Conservation (phyloP, 1,140 invertebrate genomes). For the Gerris buenoi region DNA sequence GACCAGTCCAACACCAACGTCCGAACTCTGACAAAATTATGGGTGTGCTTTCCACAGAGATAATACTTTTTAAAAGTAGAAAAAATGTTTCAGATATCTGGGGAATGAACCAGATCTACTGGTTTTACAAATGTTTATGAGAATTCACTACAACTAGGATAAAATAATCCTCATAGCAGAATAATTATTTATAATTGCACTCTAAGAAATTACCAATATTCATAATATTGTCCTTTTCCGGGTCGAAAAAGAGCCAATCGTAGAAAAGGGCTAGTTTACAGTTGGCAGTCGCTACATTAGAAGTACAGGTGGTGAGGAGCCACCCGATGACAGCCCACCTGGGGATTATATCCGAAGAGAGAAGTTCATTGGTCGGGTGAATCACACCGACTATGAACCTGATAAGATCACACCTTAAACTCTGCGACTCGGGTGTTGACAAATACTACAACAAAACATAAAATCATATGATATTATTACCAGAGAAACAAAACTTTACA, state of each 20-base stretch:
- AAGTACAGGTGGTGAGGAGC: slow-evolving; percentile 91
- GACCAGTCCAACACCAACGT: too few relatives aligned
- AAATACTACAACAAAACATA: slow-evolving; percentile 59
- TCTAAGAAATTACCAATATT: slow-evolving; percentile 80
- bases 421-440: slow-evolving; percentile 90
- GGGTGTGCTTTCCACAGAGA: too few relatives aligned
- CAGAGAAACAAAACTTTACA: too few relatives aligned
- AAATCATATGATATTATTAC: neutral
- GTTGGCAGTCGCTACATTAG: slow-evolving; percentile 82
- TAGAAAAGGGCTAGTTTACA: slow-evolving; percentile 92
- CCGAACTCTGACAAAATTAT: too few relatives aligned
- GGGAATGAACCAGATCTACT: too few relatives aligned
- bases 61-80: too few relatives aligned
- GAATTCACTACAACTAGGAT: too few relatives aligned
- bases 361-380: slow-evolving; percentile 90
- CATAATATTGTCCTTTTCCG: slow-evolving; percentile 95
- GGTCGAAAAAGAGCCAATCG: slow-evolving; percentile 94
- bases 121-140: too few relatives aligned
- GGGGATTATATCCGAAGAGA: slow-evolving; percentile 96
- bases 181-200: too few relatives aligned
- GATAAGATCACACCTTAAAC: slow-evolving; percentile 86
- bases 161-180: too few relatives aligned
- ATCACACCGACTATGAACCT: slow-evolving; percentile 94
- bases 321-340: slow-evolving; percentile 97
- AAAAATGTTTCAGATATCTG: too few relatives aligned